phyloP scores from a whole-genome alignment of 2,113 vertebrate genomes.

The Opisthocomus hoazin region DNA sequence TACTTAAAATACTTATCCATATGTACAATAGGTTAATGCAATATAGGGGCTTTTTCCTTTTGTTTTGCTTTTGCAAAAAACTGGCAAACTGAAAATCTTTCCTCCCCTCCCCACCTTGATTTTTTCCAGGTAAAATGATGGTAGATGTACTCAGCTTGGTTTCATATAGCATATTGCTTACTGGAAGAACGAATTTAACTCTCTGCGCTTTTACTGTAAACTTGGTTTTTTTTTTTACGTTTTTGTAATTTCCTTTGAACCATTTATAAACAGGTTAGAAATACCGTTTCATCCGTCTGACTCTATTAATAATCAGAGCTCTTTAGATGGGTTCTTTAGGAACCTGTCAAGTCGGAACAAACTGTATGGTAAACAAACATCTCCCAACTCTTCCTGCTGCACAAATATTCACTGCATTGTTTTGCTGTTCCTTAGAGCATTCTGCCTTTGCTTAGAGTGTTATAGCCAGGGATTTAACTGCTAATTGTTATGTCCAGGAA shows the following conservation, averaged over 20 bases:
- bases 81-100: not conserved
- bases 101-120: not conserved
- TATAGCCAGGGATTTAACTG: not conserved
- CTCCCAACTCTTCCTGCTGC: slow-evolving; percentile 27
- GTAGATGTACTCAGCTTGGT: not conserved
- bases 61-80: not conserved
- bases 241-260: slow-evolving; percentile 31
- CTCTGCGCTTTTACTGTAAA: slow-evolving; percentile 33
- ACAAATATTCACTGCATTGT: not conserved
- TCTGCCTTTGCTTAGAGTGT: not conserved
- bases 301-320: slow-evolving; percentile 31
- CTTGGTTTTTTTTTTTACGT: not conserved
- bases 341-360: not conserved
- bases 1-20: slow-evolving; percentile 3
- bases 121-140: slow-evolving; percentile 10
- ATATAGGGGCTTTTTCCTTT: not conserved
- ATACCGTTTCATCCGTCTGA: not conserved
- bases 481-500: slow-evolving; percentile 8
- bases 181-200: slow-evolving; percentile 5
- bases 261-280: slow-evolving; percentile 34
- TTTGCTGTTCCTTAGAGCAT: slow-evolving; percentile 14
- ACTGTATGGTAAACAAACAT: slow-evolving; percentile 29
- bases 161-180: not conserved
- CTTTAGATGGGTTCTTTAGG: not conserved
- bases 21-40: not conserved